A percentile compares a stretch with the other conserved stretches of the same genome.
These are phyloP conservation scores for Petroica traversi DNA, from an alignment of 2,113 vertebrate genomes.

Conservation along the genomic window DNA sequence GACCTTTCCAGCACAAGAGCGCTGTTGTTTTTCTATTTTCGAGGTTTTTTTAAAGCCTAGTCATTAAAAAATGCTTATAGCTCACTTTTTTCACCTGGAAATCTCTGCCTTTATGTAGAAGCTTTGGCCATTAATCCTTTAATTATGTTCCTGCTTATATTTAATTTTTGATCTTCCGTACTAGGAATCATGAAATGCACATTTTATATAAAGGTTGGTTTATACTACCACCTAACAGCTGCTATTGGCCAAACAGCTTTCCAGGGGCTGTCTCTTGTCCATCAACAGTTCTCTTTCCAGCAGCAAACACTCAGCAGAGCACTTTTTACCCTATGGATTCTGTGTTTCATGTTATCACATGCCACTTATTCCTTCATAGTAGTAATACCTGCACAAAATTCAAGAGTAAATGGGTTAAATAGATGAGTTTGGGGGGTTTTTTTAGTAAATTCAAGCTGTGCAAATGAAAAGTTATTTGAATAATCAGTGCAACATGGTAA, in stretches of 20 bases:
- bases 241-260: slow-evolving; percentile 61
- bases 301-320: slow-evolving; percentile 37
- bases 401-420: background rate
- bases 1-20: slow-evolving; percentile 66
- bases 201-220: slow-evolving; percentile 65
- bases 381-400: background rate
- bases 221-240: slow-evolving; percentile 65
- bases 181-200: slow-evolving; percentile 55
- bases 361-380: background rate
- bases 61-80: slow-evolving; percentile 68
- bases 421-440: background rate
- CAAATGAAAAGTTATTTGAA: slow-evolving; percentile 18
- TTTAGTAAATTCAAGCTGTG: background rate
- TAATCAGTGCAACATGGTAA: slow-evolving; percentile 41
- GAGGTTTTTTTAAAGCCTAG: slow-evolving; percentile 59
- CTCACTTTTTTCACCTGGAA: slow-evolving; percentile 46
- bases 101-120: slow-evolving; percentile 63
- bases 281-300: slow-evolving; percentile 70
- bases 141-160: slow-evolving; percentile 67
- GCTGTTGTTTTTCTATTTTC: slow-evolving; percentile 65
- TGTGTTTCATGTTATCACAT: slow-evolving; percentile 32
- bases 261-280: slow-evolving; percentile 69
- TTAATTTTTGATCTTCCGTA: slow-evolving; percentile 72
- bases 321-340: slow-evolving; percentile 33
- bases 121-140: slow-evolving; percentile 71